A percentile compares a stretch with the other conserved stretches of the same genome.
These are phyloP conservation scores for Drosophila eohydei DNA, from an alignment of 2,888 invertebrate species.

Conservation along the genomic window DNA sequence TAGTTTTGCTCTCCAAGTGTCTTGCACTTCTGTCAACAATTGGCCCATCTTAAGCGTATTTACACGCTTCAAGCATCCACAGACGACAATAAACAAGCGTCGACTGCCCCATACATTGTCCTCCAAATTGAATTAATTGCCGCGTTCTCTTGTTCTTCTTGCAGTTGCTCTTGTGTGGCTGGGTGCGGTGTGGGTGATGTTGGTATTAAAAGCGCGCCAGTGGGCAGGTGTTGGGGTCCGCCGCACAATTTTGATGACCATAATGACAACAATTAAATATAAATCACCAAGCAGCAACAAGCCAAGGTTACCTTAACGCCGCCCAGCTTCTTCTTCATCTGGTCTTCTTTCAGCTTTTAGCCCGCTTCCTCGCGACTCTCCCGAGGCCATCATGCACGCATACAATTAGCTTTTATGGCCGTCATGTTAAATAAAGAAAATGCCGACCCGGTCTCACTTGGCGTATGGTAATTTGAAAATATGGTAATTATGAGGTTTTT, in stretches of 20 bases:
- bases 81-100: constrained; percentile 53
- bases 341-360: background rate
- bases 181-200: background rate
- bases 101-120: constrained; percentile 43
- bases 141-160: constrained; percentile 12
- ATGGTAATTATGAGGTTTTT: constrained; percentile 76
- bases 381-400: constrained; percentile 61
- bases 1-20: constrained; percentile 3
- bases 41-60: constrained; percentile 53
- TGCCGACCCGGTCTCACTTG: constrained; percentile 54
- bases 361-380: background rate
- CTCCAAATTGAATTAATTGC: constrained; percentile 59
- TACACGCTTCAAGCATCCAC: constrained; percentile 56
- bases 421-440: constrained; percentile 50
- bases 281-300: constrained; percentile 74
- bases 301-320: constrained; percentile 47
- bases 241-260: constrained; percentile 73
- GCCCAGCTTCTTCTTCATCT: background rate
- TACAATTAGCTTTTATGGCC: constrained; percentile 80
- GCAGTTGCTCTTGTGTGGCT: background rate
- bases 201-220: constrained; percentile 32
- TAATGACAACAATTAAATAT: constrained; percentile 83
- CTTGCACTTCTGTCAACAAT: constrained; percentile 41
- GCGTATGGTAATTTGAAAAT: constrained; percentile 78
- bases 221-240: constrained; percentile 45